Evolutionary conservation across 2,888 invertebrate species (phyloP).

Genomic region (Vandiemenella viatica): DNA sequence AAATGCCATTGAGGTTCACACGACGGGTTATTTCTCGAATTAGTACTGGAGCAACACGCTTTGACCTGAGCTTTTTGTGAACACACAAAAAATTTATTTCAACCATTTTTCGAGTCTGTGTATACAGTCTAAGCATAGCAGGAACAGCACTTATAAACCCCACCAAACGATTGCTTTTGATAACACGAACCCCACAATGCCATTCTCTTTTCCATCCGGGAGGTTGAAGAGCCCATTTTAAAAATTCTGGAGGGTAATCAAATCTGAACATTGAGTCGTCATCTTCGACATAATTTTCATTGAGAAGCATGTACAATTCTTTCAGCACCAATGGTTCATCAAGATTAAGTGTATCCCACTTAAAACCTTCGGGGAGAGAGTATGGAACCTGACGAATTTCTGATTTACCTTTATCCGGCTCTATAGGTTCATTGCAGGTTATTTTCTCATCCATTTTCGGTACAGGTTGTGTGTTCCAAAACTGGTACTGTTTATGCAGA

Average conservation of each 20-base stretch:
- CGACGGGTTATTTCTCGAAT: conserved; percentile 96
- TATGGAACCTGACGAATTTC: conserved; percentile 85
- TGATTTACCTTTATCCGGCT: conserved; percentile 57
- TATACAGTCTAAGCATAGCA: conserved; percentile 78
- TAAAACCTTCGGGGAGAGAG: conserved; percentile 71
- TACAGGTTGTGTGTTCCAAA: conserved; percentile 99
- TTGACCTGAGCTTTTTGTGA: conserved; percentile 93
- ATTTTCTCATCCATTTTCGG: conserved; percentile 92
- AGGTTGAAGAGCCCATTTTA: conserved; percentile 96
- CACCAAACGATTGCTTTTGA: conserved; percentile 81
- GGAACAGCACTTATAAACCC: conserved; percentile 99
- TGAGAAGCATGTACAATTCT: conserved; percentile 86
- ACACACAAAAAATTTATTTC: conserved; percentile 99
- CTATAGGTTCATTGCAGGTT: conserved; percentile 79
- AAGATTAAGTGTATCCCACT: conserved; percentile 91
- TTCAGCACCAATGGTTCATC: conserved; percentile 73
- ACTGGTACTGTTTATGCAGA: conserved; percentile 73
- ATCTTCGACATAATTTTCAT: conserved; percentile 99
- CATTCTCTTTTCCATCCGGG: conserved; percentile 93
- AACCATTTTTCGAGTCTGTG: conserved; percentile 79
- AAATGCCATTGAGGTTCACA: conserved; percentile 85
- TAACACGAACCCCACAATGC: conserved; percentile 94
- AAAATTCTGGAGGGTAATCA: conserved; percentile 93
- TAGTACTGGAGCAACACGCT: conserved; percentile 93
- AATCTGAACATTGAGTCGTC: conserved; percentile 99